A percentile compares a stretch with the other conserved stretches of the same genome.
phyloP scores from a whole-genome alignment of 2,797 vertebrate genomes.

The Galago senegalensis region DNA sequence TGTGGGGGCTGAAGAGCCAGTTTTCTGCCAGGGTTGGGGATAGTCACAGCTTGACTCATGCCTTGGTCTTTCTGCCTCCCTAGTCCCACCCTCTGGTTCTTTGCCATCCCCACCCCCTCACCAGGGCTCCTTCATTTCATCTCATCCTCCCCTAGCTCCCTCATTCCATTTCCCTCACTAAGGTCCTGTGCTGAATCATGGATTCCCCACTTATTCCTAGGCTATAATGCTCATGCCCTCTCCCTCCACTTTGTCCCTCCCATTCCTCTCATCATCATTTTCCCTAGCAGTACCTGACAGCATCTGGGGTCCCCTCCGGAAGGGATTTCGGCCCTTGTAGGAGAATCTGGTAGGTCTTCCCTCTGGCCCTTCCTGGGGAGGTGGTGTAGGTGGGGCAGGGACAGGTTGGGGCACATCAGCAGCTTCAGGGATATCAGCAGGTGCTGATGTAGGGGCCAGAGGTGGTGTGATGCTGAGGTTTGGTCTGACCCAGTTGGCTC shows the following conservation, averaged over 20 bases:
- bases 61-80: slow-evolving; percentile 64
- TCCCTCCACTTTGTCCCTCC: background rate
- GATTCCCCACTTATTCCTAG: slow-evolving; percentile 8
- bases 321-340: slow-evolving; percentile 75
- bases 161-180: background rate
- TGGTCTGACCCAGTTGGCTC: slow-evolving; percentile 83
- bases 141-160: slow-evolving; percentile 35
- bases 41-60: slow-evolving; percentile 81
- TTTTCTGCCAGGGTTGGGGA: slow-evolving; percentile 83
- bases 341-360: slow-evolving; percentile 73
- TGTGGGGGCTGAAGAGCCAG: slow-evolving; percentile 85
- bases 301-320: slow-evolving; percentile 74
- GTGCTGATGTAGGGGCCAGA: slow-evolving; percentile 55
- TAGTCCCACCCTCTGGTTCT: slow-evolving; percentile 62
- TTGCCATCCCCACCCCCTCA: background rate
- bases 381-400: slow-evolving; percentile 65
- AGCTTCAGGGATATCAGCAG: slow-evolving; percentile 62
- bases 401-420: slow-evolving; percentile 55
- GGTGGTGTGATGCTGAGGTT: slow-evolving; percentile 57
- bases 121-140: slow-evolving; percentile 1
- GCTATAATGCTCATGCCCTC: background rate
- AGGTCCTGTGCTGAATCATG: background rate
- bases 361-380: slow-evolving; percentile 78
- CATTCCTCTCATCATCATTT: slow-evolving; percentile 40
- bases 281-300: slow-evolving; percentile 79